Conservation (phyloP, 2,888 invertebrate species). For the Cantharis rustica region DNA sequence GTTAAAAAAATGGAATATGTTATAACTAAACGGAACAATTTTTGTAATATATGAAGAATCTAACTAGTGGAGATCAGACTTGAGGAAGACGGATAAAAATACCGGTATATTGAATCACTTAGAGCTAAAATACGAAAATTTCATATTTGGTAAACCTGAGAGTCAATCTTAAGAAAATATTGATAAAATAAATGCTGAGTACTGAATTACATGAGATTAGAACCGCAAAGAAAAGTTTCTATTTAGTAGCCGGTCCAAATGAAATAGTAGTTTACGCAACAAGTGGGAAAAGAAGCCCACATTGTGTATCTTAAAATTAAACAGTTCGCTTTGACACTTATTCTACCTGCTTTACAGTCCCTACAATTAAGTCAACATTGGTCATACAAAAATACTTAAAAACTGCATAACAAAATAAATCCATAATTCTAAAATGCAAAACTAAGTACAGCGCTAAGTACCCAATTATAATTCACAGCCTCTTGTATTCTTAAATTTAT, state of each 20-base stretch:
- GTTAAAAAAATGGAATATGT: too few relatives aligned
- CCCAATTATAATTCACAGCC: slow-evolving; percentile 2
- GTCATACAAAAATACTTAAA: not conserved
- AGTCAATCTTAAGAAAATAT: too few relatives aligned
- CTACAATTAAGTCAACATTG: not conserved
- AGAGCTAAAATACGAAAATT: not conserved
- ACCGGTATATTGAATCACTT: not conserved
- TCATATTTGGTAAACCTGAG: too few relatives aligned
- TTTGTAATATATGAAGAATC: not conserved
- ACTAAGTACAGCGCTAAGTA: not conserved
- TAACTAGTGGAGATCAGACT: not conserved
- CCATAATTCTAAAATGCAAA: not conserved
- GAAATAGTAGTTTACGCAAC: too few relatives aligned
- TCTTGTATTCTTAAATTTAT: not conserved
- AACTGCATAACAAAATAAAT: not conserved
- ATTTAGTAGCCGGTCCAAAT: too few relatives aligned
- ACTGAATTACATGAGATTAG: too few relatives aligned
- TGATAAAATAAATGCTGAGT: not conserved
- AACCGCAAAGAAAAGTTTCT: too few relatives aligned
- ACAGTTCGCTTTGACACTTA: not conserved
- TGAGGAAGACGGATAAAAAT: not conserved
- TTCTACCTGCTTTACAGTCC: not conserved
- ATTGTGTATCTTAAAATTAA: not conserved
- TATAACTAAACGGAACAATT: not conserved
- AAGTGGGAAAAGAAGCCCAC: too few relatives aligned